These are phyloP conservation scores for Drosophila acutilabella DNA, from an alignment of 2,888 invertebrate species.

Conservation along the genomic window DNA sequence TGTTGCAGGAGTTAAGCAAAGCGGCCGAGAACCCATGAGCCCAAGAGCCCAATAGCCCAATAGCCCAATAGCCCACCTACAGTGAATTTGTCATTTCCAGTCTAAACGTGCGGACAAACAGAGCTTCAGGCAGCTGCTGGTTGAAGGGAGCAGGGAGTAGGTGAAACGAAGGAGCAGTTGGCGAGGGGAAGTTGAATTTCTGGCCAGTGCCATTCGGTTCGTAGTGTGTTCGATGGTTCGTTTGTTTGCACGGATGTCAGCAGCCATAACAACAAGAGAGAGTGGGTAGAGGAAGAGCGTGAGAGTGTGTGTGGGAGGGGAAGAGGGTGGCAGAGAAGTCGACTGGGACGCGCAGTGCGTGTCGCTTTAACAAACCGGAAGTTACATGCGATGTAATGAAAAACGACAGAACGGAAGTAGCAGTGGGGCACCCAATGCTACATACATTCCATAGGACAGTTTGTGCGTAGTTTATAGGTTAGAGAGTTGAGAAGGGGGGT, in stretches of 20 bases:
- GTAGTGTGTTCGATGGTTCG: conserved; percentile 45
- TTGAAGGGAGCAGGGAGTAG: background rate
- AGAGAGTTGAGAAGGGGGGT: background rate
- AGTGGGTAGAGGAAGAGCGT: background rate
- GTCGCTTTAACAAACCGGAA: conserved; percentile 81
- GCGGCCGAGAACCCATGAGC: conserved; percentile 43
- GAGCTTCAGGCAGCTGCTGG: conserved; percentile 20
- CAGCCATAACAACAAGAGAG: conserved; percentile 63
- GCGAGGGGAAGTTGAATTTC: conserved; percentile 32
- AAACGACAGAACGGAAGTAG: conserved; percentile 77
- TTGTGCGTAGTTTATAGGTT: conserved; percentile 47
- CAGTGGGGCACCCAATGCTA: conserved; percentile 52
- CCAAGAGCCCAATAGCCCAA: conserved; percentile 38
- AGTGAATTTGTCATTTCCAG: conserved; percentile 81
- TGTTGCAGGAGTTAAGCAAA: conserved; percentile 72
- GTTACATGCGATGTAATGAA: conserved; percentile 81
- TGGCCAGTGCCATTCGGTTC: conserved; percentile 45
- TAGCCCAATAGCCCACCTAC: conserved; percentile 66
- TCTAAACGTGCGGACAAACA: conserved; percentile 78
- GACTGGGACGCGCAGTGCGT: conserved; percentile 66
- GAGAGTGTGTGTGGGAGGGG: background rate
- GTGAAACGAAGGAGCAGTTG: background rate
- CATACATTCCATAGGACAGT: conserved; percentile 32
- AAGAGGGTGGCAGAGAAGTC: conserved; percentile 4
- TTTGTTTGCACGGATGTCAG: conserved; percentile 75